Evolutionary conservation across 2,113 vertebrate species (phyloP).

Genomic region (Dinomys branickii): DNA sequence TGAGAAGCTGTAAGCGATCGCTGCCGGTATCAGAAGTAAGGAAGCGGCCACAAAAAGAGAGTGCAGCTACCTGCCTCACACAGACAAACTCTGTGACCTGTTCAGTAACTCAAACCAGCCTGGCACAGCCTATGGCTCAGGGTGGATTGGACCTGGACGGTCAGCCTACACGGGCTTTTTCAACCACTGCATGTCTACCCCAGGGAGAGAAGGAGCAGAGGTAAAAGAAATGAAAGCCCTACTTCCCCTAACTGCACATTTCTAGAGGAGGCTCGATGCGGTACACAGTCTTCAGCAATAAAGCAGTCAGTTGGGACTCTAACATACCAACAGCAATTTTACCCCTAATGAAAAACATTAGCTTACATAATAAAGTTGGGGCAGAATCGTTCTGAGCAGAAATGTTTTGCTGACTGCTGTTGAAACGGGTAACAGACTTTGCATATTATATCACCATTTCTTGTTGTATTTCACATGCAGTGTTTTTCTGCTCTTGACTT

Average conservation of each 20-base stretch:
- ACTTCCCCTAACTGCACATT: not conserved
- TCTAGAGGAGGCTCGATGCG: conserved; percentile 13
- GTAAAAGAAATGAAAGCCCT: not conserved
- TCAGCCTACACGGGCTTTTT: not conserved
- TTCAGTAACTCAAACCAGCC: not conserved
- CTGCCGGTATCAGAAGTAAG: not conserved
- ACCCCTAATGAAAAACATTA: conserved; percentile 75
- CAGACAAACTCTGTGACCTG: not conserved
- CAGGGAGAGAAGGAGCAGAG: not conserved
- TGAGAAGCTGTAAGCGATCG: not conserved
- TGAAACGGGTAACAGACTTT: conserved; percentile 88
- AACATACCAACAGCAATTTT: conserved; percentile 55
- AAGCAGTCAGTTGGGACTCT: conserved; percentile 4
- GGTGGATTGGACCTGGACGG: too few relatives aligned
- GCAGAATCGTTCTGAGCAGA: conserved; percentile 74
- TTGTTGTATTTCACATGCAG: conserved; percentile 88
- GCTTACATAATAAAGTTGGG: conserved; percentile 81
- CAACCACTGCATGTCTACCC: not conserved
- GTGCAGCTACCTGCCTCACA: not conserved
- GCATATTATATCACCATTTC: conserved; percentile 88
- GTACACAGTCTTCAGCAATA: conserved; percentile 47
- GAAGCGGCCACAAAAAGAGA: not conserved
- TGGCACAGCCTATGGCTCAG: not conserved
- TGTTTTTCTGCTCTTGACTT: conserved; percentile 90
- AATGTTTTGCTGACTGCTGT: conserved; percentile 88